Conservation (phyloP, 1,140 invertebrate species). For the Antheraea pernyi region DNA sequence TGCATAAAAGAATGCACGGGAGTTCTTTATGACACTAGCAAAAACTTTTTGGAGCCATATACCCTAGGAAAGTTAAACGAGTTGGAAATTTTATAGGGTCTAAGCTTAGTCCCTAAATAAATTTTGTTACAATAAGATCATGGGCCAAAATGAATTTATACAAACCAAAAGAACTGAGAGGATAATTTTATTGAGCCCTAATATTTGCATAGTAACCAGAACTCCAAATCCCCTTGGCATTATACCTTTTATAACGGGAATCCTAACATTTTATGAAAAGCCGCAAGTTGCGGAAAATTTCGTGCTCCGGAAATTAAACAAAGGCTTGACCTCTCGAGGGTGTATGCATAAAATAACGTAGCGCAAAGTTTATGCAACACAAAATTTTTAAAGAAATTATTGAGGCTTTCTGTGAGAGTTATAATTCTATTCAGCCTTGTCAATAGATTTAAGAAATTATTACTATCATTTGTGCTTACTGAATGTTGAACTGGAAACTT, state of each 20-base stretch:
- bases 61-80: no score
- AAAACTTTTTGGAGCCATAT: no score
- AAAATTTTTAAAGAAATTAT: not conserved
- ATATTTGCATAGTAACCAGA: not conserved
- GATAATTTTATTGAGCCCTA: not conserved
- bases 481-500: no score
- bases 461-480: no score
- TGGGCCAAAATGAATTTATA: not conserved
- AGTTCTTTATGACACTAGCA: no score
- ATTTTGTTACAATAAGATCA: not conserved
- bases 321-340: constrained; percentile 20
- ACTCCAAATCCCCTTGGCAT: constrained; percentile 4
- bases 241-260: constrained; percentile 6
- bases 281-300: constrained; percentile 18
- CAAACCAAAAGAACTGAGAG: not conserved
- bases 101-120: no score
- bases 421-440: no score
- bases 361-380: not conserved
- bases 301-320: constrained; percentile 26
- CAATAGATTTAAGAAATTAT: no score
- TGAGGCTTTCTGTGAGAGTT: not conserved
- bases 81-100: no score
- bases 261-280: constrained; percentile 10
- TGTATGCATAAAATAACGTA: constrained; percentile 5
- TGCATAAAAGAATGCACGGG: no score